These are phyloP conservation scores for Marisa cornuarietis DNA, from an alignment of 1,140 invertebrate genomes.

Conservation along the genomic window DNA sequence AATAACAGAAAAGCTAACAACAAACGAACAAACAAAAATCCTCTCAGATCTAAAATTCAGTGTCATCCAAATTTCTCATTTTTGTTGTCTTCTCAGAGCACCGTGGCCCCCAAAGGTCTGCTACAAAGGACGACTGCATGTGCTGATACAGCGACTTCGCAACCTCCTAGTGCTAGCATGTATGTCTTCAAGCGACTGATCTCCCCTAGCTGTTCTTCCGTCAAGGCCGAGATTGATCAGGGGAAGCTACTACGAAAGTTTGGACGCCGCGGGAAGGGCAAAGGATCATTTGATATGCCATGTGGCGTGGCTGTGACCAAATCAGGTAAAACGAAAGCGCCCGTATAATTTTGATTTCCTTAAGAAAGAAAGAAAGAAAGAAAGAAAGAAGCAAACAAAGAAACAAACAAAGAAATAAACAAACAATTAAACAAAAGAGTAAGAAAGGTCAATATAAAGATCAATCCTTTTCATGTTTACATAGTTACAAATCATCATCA, in stretches of 20 bases:
- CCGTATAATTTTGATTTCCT: conserved; percentile 2
- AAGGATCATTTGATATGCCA: conserved; percentile 56
- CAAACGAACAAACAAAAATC: too few species aligned
- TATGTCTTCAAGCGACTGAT: conserved; percentile 28
- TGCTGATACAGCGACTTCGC: neutral
- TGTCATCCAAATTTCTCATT: too few species aligned
- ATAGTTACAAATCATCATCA: too few species aligned
- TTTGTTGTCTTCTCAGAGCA: neutral
- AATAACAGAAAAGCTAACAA: too few species aligned
- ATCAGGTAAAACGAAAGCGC: conserved; percentile 42
- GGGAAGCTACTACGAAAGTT: conserved; percentile 47
- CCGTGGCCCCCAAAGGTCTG: neutral
- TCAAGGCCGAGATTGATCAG: conserved; percentile 33
- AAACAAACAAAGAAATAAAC: neutral
- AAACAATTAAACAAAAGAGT: neutral
- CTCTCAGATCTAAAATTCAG: too few species aligned
- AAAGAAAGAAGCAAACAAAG: neutral
- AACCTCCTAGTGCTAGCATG: conserved; percentile 10
- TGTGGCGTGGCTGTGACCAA: conserved; percentile 56
- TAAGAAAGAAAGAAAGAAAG: neutral
- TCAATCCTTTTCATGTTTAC: neutral
- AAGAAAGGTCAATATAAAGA: neutral
- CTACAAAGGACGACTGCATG: neutral
- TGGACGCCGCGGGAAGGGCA: conserved; percentile 48
- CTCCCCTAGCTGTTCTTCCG: conserved; percentile 8